phyloP scores from a whole-genome alignment of 2,113 vertebrate genomes.

The Carettochelys insculpta region DNA sequence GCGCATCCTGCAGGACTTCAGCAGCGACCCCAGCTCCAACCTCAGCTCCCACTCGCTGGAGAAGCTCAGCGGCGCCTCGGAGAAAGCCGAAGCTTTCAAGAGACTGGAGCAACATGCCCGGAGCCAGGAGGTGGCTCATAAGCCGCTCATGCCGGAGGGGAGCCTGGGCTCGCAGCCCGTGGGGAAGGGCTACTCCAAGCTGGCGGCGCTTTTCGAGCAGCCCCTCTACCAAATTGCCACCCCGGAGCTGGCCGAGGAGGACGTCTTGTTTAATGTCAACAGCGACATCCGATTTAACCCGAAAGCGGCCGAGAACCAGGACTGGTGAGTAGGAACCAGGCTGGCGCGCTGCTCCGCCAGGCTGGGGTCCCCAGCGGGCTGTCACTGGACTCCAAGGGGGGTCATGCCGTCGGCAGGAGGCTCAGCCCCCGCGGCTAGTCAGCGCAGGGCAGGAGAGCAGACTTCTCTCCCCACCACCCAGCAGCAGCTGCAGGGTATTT shows the following conservation, averaged over 20 bases:
- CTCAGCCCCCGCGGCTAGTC: no score
- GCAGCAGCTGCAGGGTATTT: neutral
- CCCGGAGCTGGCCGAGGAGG: slow-evolving; percentile 84
- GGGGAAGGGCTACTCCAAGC: slow-evolving; percentile 70
- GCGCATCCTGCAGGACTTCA: slow-evolving; percentile 93
- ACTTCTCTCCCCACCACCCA: neutral
- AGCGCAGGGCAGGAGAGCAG: no score
- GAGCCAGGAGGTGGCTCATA: neutral
- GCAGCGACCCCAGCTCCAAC: slow-evolving; percentile 91
- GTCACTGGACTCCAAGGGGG: no score
- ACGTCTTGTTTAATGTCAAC: slow-evolving; percentile 93
- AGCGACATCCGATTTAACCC: slow-evolving; percentile 94
- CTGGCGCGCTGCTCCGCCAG: no score
- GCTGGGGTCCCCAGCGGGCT: neutral
- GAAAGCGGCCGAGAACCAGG: slow-evolving; percentile 85
- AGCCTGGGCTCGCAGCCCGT: slow-evolving; percentile 53
- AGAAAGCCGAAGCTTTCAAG: slow-evolving; percentile 41
- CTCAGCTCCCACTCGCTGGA: slow-evolving; percentile 87
- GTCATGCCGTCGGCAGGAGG: no score
- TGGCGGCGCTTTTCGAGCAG: slow-evolving; percentile 87
- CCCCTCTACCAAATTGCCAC: slow-evolving; percentile 82
- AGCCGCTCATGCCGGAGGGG: slow-evolving; percentile 58
- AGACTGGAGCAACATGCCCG: neutral
- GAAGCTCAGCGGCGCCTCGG: slow-evolving; percentile 67
- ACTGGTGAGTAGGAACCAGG: slow-evolving; percentile 85